Evolutionary conservation across 2,113 vertebrate genomes (phyloP).

Genomic region (Syngnathus floridae): DNA sequence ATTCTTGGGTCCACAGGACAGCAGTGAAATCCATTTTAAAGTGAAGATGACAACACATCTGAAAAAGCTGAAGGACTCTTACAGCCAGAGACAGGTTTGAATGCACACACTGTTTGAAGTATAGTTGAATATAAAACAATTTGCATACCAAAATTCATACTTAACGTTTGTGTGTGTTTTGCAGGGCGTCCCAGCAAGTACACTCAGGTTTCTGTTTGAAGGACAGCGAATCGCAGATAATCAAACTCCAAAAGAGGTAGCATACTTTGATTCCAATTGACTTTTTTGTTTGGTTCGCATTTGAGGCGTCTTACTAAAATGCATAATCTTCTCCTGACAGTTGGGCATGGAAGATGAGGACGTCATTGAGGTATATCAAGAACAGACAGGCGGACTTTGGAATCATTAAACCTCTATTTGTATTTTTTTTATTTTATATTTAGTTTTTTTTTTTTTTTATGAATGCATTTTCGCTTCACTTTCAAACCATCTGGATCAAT

Average conservation of each 20-base stretch:
- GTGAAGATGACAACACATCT: conserved; percentile 99
- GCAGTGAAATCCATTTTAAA: conserved; percentile 99
- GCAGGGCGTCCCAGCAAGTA: conserved; percentile 93
- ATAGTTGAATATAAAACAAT: not conserved
- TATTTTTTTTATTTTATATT: conserved; percentile 62
- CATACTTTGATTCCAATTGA: not conserved
- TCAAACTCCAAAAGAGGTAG: conserved; percentile 98
- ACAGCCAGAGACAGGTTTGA: conserved; percentile 96
- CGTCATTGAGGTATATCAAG: conserved; percentile 99
- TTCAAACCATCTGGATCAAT: conserved; percentile 81
- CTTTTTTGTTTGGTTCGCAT: not conserved
- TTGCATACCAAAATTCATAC: too few relatives aligned
- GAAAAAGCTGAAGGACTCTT: conserved; percentile 99
- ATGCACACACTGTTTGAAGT: not conserved
- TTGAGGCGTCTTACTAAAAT: not conserved
- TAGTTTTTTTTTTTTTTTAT: conserved; percentile 63
- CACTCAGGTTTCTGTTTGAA: conserved; percentile 97
- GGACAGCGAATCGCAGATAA: conserved; percentile 98
- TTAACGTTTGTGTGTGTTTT: conserved; percentile 17
- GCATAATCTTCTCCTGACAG: conserved; percentile 56
- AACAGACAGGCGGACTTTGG: conserved; percentile 97
- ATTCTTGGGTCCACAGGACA: conserved; percentile 79
- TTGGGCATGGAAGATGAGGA: conserved; percentile 99
- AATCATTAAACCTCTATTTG: conserved; percentile 57
- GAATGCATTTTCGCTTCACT: conserved; percentile 56